Evolutionary conservation across 92 coral and sea anemone species (phyloP).

Genomic region (Galaxea fascicularis): DNA sequence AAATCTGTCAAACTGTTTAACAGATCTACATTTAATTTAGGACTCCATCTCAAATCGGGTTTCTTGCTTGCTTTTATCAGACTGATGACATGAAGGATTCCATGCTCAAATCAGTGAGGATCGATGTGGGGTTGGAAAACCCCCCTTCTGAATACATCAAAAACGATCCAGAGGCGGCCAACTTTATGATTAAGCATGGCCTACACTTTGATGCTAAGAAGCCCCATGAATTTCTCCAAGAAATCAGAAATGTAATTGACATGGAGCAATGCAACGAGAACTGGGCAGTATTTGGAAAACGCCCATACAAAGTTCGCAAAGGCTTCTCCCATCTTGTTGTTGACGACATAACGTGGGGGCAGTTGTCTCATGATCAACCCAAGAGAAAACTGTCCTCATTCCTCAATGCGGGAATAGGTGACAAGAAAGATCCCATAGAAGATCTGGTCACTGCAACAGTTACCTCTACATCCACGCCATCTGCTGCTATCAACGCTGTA

Average conservation of each 20-base stretch:
- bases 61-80: not conserved
- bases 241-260: slow-evolving; percentile 44
- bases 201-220: slow-evolving; percentile 24
- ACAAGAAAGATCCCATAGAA: slow-evolving; percentile 1
- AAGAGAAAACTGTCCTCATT: slow-evolving; percentile 20
- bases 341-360: slow-evolving; percentile 38
- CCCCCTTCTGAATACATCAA: slow-evolving; percentile 37
- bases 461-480: not conserved
- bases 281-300: slow-evolving; percentile 12
- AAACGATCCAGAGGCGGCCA: slow-evolving; percentile 47
- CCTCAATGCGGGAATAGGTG: slow-evolving; percentile 35
- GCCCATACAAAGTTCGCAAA: slow-evolving; percentile 38
- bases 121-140: slow-evolving; percentile 49
- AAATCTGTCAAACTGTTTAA: not conserved
- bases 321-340: slow-evolving; percentile 27
- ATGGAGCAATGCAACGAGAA: slow-evolving; percentile 9
- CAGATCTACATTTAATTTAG: not conserved
- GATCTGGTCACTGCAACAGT: not conserved
- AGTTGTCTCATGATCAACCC: slow-evolving; percentile 28
- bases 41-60: not conserved
- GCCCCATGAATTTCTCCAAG: slow-evolving; percentile 52
- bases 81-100: slow-evolving; percentile 49
- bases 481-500: not conserved
- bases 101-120: slow-evolving; percentile 42
- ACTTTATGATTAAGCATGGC: not conserved